A percentile compares a stretch with the other conserved stretches of the same genome.
phyloP scores from a whole-genome alignment of 2,113 vertebrate genomes.

The Jacana jacana region DNA sequence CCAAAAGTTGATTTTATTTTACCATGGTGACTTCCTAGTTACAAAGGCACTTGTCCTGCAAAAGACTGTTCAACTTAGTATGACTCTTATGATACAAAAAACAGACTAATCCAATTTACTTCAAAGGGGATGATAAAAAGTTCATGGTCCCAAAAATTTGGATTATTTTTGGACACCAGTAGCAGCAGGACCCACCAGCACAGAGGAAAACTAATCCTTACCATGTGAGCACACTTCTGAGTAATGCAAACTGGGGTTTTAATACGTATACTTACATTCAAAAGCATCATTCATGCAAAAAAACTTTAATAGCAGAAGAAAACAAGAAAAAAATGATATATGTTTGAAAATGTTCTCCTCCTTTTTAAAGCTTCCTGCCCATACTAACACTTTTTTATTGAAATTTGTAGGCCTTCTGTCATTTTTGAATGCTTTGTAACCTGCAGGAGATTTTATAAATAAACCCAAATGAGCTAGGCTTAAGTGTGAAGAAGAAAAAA shows the following conservation, averaged over 20 bases:
- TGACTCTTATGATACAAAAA: neutral
- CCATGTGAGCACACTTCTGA: neutral
- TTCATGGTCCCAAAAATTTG: neutral
- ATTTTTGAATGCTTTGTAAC: neutral
- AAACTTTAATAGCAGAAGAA: neutral
- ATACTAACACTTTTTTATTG: constrained; percentile 55
- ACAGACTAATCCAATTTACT: neutral
- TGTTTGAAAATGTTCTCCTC: constrained; percentile 49
- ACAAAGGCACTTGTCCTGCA: neutral
- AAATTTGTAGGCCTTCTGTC: constrained; percentile 36
- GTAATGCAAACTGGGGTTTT: neutral
- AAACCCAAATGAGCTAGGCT: neutral
- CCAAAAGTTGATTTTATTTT: neutral
- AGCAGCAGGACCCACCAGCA: neutral
- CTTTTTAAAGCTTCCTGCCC: constrained; percentile 57
- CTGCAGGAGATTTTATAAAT: neutral
- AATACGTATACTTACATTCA: neutral
- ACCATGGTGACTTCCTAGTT: neutral
- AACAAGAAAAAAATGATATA: neutral
- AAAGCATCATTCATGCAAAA: neutral
- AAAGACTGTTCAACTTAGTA: neutral
- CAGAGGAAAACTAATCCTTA: neutral
- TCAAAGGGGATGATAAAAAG: neutral
- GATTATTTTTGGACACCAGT: neutral
- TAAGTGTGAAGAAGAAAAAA: neutral